Evolutionary conservation across 2,797 vertebrate genomes (phyloP).

Genomic region (Pelodytes ibericus): DNA sequence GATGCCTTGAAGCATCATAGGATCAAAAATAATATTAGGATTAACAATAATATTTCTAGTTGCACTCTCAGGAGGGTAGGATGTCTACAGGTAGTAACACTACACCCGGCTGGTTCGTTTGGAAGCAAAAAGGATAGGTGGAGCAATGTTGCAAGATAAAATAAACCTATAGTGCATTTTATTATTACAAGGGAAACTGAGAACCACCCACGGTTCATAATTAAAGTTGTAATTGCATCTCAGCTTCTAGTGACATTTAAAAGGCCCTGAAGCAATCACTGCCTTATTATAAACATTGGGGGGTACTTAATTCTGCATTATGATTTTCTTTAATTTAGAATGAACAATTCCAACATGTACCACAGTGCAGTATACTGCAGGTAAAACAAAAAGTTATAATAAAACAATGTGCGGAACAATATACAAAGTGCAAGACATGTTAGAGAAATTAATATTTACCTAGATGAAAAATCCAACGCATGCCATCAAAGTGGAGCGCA

Average conservation of each 20-base stretch:
- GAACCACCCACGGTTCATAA: slow-evolving; percentile 42
- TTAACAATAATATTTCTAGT: neutral
- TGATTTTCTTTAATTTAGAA: slow-evolving; percentile 43
- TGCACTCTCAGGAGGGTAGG: neutral
- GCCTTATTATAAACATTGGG: slow-evolving; percentile 52
- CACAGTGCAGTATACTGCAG: slow-evolving; percentile 11
- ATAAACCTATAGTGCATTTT: slow-evolving; percentile 30
- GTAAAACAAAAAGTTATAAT: neutral
- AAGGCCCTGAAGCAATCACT: slow-evolving; percentile 46
- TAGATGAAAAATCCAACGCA: neutral
- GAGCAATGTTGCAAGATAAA: neutral
- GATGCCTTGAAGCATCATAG: too few species aligned
- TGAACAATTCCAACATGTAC: slow-evolving; percentile 25
- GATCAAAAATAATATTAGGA: too few species aligned
- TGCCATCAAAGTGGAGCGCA: neutral
- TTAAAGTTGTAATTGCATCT: slow-evolving; percentile 52
- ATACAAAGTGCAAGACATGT: neutral
- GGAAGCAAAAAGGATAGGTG: slow-evolving; percentile 20
- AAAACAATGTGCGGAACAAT: slow-evolving; percentile 17
- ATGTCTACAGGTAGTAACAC: neutral
- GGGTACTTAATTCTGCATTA: slow-evolving; percentile 45
- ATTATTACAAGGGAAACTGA: slow-evolving; percentile 45
- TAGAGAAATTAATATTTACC: neutral
- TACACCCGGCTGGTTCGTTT: neutral
- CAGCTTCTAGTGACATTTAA: slow-evolving; percentile 46